Evolutionary conservation across 2,797 vertebrate genomes (phyloP).

Genomic region (Lutjanus campechanus): DNA sequence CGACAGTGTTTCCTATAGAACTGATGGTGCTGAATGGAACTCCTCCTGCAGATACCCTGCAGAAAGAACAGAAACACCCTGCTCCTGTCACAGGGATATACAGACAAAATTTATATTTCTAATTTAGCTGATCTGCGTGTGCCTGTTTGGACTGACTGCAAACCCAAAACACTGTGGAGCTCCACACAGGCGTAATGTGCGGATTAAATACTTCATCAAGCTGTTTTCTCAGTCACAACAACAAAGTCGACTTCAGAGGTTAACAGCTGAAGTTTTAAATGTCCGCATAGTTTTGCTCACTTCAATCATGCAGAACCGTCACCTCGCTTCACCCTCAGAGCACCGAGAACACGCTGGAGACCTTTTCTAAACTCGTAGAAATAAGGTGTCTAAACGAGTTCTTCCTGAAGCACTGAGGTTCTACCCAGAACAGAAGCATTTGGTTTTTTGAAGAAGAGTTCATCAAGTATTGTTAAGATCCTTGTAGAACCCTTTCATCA

Average conservation of each 20-base stretch:
- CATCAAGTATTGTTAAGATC: too few species aligned
- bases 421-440: too few species aligned
- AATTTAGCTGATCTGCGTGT: neutral
- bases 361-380: neutral
- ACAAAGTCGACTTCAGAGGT: slow-evolving; percentile 8
- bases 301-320: neutral
- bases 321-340: neutral
- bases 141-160: neutral
- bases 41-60: neutral
- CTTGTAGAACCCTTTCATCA: too few species aligned
- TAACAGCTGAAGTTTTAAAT: slow-evolving; percentile 18
- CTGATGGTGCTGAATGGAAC: too few species aligned
- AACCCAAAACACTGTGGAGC: neutral
- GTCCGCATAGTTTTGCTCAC: slow-evolving; percentile 17
- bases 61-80: neutral
- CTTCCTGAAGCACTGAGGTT: too few species aligned
- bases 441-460: too few species aligned
- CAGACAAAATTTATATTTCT: neutral
- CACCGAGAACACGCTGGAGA: neutral
- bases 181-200: neutral
- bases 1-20: neutral
- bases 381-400: too few species aligned
- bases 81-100: neutral
- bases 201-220: slow-evolving; percentile 3
- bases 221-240: slow-evolving; percentile 16